Conservation (phyloP, 2,113 vertebrate species). For the Pachypanchax playfairii region DNA sequence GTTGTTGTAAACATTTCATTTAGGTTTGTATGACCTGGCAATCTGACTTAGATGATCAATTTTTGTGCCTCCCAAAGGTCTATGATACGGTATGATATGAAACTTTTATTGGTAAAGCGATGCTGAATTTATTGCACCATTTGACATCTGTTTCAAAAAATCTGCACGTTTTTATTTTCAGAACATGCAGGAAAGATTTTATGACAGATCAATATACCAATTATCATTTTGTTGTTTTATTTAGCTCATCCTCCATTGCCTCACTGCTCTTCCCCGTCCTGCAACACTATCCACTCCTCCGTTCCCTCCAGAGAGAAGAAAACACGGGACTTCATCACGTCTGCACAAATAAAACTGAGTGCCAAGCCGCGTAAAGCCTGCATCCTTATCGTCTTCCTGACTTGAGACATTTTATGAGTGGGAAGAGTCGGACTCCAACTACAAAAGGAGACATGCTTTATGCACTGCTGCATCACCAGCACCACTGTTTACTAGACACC, state of each 20-base stretch:
- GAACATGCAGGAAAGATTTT: too few species aligned
- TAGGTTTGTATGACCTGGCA: too few species aligned
- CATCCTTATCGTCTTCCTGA: constrained; percentile 67
- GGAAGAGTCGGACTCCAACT: constrained; percentile 49
- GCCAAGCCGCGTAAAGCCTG: constrained; percentile 68
- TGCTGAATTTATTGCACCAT: too few species aligned
- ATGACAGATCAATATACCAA: too few species aligned
- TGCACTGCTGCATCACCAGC: constrained; percentile 51
- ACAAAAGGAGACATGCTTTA: constrained; percentile 54
- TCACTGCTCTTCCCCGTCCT: constrained; percentile 12
- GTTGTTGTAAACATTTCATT: too few species aligned
- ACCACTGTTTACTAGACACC: constrained; percentile 44
- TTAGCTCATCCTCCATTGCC: not conserved
- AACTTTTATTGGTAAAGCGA: too few species aligned
- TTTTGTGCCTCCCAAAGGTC: too few species aligned
- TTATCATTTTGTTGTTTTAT: too few species aligned
- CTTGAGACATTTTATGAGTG: constrained; percentile 72
- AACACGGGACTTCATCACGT: constrained; percentile 39
- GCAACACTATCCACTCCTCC: constrained; percentile 45
- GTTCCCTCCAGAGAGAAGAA: constrained; percentile 7
- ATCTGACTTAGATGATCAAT: too few species aligned
- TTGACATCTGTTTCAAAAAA: too few species aligned
- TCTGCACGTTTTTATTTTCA: too few species aligned
- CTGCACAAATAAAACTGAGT: constrained; percentile 66
- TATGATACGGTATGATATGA: too few species aligned